These are phyloP conservation scores for Globicephala melas DNA, from an alignment of 2,113 vertebrate genomes.

Conservation along the genomic window DNA sequence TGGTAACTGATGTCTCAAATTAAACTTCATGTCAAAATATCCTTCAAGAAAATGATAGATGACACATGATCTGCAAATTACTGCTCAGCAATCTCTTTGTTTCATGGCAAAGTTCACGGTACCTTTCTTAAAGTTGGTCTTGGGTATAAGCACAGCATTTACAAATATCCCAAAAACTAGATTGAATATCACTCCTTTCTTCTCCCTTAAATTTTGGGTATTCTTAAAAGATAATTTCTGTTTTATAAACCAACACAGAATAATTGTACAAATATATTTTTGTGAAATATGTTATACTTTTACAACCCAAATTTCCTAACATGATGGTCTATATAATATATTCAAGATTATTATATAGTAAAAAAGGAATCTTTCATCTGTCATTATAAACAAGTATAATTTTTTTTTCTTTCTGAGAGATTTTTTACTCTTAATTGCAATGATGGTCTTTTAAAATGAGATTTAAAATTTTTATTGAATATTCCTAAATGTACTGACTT, in stretches of 20 bases:
- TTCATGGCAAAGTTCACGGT: not conserved
- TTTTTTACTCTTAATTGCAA: not conserved
- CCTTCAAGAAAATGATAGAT: not conserved
- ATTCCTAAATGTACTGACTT: not conserved
- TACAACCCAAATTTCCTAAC: not conserved
- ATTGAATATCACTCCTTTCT: not conserved
- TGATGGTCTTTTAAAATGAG: not conserved
- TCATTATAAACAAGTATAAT: not conserved
- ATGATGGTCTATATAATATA: not conserved
- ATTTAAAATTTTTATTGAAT: not conserved
- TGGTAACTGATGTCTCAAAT: constrained; percentile 34
- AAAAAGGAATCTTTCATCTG: not conserved
- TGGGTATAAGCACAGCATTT: not conserved
- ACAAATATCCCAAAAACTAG: not conserved
- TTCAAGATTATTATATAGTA: not conserved
- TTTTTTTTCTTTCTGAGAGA: not conserved
- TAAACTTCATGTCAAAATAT: constrained; percentile 36
- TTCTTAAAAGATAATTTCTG: not conserved
- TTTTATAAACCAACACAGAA: not conserved
- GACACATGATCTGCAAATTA: not conserved
- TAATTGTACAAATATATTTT: not conserved
- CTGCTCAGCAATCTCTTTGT: not conserved
- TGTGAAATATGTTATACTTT: not conserved
- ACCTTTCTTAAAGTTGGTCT: not conserved
- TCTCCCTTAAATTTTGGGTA: not conserved